These are phyloP conservation scores for Parnassius orleans DNA, from an alignment of 2,888 invertebrate species.

Conservation along the genomic window DNA sequence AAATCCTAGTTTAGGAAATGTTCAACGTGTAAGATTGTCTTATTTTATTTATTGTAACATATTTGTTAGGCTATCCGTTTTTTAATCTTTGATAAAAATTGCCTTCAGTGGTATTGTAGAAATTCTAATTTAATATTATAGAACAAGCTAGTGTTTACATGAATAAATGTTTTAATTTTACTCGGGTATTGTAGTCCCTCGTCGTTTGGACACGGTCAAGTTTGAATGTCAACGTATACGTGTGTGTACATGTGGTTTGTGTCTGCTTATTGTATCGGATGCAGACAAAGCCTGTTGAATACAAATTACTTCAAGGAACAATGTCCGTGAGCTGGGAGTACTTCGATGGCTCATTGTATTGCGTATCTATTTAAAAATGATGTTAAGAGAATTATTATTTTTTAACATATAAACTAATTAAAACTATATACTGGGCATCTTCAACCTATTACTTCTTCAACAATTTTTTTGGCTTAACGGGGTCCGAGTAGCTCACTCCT, in stretches of 20 bases:
- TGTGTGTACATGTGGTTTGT: slow-evolving; percentile 35
- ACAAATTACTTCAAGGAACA: slow-evolving; percentile 53
- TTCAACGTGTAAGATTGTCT: too few relatives aligned
- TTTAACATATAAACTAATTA: neutral
- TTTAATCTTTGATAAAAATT: slow-evolving; percentile 43
- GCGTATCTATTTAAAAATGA: slow-evolving; percentile 33
- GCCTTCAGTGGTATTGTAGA: slow-evolving; percentile 49
- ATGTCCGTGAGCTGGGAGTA: slow-evolving; percentile 60
- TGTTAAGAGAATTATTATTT: slow-evolving; percentile 10
- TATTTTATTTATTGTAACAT: too few relatives aligned
- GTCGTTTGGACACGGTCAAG: slow-evolving; percentile 68
- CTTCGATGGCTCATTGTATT: slow-evolving; percentile 41
- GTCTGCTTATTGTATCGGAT: slow-evolving; percentile 39
- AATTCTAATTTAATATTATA: slow-evolving; percentile 43
- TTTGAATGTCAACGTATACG: slow-evolving; percentile 57
- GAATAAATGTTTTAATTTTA: slow-evolving; percentile 48
- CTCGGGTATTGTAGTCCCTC: slow-evolving; percentile 45
- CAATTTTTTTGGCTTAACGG: too few relatives aligned
- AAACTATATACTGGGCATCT: too few relatives aligned
- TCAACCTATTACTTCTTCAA: too few relatives aligned
- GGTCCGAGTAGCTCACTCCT: too few relatives aligned
- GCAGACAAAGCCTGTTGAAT: slow-evolving; percentile 46
- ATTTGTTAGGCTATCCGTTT: neutral
- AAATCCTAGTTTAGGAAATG: too few relatives aligned
- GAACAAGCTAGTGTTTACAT: slow-evolving; percentile 41